These are phyloP conservation scores for Dolichoris vasculosae DNA, from an alignment of 1,140 invertebrate species.

Conservation along the genomic window DNA sequence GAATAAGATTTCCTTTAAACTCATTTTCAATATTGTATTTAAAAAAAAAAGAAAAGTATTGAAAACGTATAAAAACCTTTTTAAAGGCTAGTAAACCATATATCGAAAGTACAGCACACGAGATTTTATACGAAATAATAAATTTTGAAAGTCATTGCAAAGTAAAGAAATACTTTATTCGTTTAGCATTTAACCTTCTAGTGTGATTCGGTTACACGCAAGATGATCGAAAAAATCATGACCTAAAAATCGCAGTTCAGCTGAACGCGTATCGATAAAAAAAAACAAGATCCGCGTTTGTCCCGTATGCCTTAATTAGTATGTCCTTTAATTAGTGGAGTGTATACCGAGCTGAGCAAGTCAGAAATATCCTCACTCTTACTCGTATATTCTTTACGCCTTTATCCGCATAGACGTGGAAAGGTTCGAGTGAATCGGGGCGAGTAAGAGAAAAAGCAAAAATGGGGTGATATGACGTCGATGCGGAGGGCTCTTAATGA, in stretches of 20 bases:
- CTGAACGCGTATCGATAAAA: neutral
- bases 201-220: too few species aligned
- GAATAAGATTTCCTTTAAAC: too few species aligned
- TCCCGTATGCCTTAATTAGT: neutral
- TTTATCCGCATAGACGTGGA: neutral
- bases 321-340: slow-evolving; percentile 63
- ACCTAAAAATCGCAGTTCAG: slow-evolving; percentile 20
- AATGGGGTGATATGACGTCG: slow-evolving; percentile 52
- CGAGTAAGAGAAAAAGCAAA: slow-evolving; percentile 16
- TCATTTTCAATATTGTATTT: too few species aligned
- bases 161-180: too few species aligned
- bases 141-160: too few species aligned
- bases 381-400: neutral
- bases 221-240: neutral
- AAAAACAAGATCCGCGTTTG: neutral
- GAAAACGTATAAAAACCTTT: too few species aligned
- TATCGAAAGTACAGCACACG: too few species aligned
- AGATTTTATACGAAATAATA: too few species aligned
- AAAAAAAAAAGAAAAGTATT: too few species aligned
- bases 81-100: too few species aligned
- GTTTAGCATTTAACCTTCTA: too few species aligned
- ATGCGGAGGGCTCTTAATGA: slow-evolving; percentile 64
- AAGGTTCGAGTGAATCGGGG: neutral
- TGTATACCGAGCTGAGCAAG: slow-evolving; percentile 33
- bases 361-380: neutral